phyloP scores from a whole-genome alignment of 2,888 invertebrate genomes.

The Sipha maydis region DNA sequence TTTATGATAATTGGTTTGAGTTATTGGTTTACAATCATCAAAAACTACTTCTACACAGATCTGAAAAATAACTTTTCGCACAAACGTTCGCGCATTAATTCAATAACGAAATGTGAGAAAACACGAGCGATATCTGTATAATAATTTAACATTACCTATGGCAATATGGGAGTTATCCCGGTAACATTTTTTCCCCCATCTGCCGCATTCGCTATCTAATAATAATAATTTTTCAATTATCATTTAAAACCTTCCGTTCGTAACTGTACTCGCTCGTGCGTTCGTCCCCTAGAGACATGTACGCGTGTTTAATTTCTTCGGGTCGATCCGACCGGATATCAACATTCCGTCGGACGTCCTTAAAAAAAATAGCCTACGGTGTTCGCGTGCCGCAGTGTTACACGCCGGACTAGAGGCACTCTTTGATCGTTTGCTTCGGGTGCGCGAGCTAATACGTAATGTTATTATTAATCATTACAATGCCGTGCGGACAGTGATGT shows the following conservation, averaged over 20 bases:
- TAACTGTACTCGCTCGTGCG: not conserved
- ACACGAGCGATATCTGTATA: too few species aligned
- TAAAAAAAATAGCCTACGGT: not conserved
- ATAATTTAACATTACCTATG: too few species aligned
- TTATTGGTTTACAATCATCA: too few species aligned
- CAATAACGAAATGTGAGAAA: too few species aligned
- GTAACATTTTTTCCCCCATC: too few species aligned
- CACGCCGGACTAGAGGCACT: not conserved
- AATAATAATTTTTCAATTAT: not conserved
- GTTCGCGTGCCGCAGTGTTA: not conserved
- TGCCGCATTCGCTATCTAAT: not conserved
- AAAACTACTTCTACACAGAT: too few species aligned
- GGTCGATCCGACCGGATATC: not conserved
- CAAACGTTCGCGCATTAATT: too few species aligned
- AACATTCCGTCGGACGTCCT: too few species aligned
- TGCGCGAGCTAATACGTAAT: not conserved
- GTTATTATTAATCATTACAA: not conserved
- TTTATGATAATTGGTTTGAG: too few species aligned
- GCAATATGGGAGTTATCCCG: too few species aligned
- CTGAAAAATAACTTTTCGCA: too few species aligned
- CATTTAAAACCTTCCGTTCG: not conserved
- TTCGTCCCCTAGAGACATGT: not conserved
- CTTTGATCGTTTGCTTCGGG: not conserved
- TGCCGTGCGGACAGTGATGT: not conserved
- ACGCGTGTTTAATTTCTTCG: not conserved